These are phyloP conservation scores for Polypedilum pembai DNA, from an alignment of 1,140 invertebrate species.

Conservation along the genomic window DNA sequence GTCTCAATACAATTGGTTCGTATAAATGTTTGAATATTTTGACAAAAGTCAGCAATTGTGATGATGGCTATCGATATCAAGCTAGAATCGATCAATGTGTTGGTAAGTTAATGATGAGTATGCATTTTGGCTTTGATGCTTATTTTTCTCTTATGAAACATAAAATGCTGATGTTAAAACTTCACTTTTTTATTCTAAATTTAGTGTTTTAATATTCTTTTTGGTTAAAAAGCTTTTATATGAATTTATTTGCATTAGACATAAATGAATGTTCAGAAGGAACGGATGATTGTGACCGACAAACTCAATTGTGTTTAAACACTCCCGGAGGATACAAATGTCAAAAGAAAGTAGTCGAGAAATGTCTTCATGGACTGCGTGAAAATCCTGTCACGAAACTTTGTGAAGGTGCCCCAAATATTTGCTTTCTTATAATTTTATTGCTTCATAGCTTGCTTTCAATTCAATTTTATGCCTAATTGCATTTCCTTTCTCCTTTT, in stretches of 20 bases:
- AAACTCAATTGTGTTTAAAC: slow-evolving; percentile 61
- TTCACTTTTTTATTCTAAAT: slow-evolving; percentile 12
- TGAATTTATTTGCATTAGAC: slow-evolving; percentile 45
- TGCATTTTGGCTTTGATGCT: slow-evolving; percentile 33
- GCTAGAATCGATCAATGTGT: slow-evolving; percentile 28
- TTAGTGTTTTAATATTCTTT: slow-evolving; percentile 14
- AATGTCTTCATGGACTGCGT: slow-evolving; percentile 62
- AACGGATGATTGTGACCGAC: slow-evolving; percentile 52
- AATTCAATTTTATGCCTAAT: too few relatives aligned
- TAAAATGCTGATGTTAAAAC: slow-evolving; percentile 34
- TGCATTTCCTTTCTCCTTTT: too few relatives aligned
- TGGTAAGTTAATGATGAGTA: slow-evolving; percentile 21
- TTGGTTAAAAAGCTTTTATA: too few relatives aligned
- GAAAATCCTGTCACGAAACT: slow-evolving; percentile 47
- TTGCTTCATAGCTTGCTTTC: background rate
- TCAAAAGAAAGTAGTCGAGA: slow-evolving; percentile 49
- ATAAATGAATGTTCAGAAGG: slow-evolving; percentile 61
- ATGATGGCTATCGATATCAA: slow-evolving; percentile 19
- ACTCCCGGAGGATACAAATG: slow-evolving; percentile 60
- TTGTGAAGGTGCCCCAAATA: slow-evolving; percentile 49
- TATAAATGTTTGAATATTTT: slow-evolving; percentile 34
- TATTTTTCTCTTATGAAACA: slow-evolving; percentile 32
- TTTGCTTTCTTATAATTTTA: background rate
- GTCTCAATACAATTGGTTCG: slow-evolving; percentile 37
- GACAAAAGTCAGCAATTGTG: background rate